These are phyloP conservation scores for Micrasema minimum DNA, from an alignment of 1,140 invertebrate genomes.

Conservation along the genomic window DNA sequence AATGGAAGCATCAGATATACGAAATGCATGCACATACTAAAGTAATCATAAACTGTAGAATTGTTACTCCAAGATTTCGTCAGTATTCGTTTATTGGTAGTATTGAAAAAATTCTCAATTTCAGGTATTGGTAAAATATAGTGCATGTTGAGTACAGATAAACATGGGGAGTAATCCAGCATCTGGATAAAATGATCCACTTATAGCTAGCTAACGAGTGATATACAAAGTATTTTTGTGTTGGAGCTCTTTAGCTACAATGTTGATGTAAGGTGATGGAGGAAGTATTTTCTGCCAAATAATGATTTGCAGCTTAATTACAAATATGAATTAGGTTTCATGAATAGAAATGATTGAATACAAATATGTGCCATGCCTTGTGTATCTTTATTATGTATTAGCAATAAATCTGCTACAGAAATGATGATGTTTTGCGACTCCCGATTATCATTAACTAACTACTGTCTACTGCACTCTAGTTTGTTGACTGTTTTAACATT, in stretches of 20 bases:
- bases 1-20: background rate
- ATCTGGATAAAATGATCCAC: background rate
- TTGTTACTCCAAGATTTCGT: background rate
- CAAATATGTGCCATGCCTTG: no score
- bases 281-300: no score
- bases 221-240: no score
- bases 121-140: constrained; percentile 14
- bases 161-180: background rate
- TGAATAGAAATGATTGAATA: no score
- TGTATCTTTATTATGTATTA: no score
- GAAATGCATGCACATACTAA: no score
- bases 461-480: constrained; percentile 11
- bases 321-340: no score
- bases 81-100: background rate
- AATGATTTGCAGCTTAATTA: no score
- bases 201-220: background rate
- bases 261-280: no score
- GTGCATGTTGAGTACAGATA: constrained; percentile 5
- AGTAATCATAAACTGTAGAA: background rate
- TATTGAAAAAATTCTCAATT: background rate
- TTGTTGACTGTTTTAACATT: constrained; percentile 6
- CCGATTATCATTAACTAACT: constrained; percentile 5
- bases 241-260: no score
- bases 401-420: no score
- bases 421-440: background rate